A percentile compares a stretch with the other conserved stretches of the same genome.
phyloP scores from a whole-genome alignment of 2,888 invertebrate species.

The Drosophila paranaensis region DNA sequence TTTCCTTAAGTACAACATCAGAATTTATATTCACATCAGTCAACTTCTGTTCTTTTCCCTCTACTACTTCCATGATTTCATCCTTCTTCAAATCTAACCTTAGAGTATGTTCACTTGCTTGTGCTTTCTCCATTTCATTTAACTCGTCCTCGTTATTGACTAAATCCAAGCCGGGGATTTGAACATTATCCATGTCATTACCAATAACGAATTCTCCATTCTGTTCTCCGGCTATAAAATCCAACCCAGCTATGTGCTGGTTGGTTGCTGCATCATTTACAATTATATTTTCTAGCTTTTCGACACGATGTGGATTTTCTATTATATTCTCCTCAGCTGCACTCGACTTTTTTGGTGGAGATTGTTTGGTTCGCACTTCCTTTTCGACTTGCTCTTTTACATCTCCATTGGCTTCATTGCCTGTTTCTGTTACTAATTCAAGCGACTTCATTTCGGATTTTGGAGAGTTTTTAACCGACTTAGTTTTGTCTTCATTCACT shows the following conservation, averaged over 20 bases:
- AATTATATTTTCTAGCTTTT: not conserved
- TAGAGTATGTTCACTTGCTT: not conserved
- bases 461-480: not conserved
- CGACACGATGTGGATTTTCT: not conserved
- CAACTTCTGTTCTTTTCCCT: not conserved
- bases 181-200: not conserved
- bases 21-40: not conserved
- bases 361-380: no score
- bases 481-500: not conserved
- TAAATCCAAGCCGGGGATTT: conserved; percentile 32
- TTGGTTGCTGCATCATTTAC: not conserved
- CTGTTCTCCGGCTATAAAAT: not conserved
- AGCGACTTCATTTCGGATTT: not conserved
- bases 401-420: no score
- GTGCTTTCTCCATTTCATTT: not conserved
- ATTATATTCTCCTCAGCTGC: not conserved
- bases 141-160: not conserved
- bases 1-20: not conserved
- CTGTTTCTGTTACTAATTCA: not conserved
- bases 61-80: not conserved
- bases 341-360: not conserved
- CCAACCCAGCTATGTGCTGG: not conserved
- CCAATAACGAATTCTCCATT: no score
- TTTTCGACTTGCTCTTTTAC: not conserved
- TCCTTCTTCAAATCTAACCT: not conserved